A percentile compares a stretch with the other conserved stretches of the same genome.
These are phyloP conservation scores for Odobenus rosmarus DNA, from an alignment of 2,113 vertebrate species.

Conservation along the genomic window DNA sequence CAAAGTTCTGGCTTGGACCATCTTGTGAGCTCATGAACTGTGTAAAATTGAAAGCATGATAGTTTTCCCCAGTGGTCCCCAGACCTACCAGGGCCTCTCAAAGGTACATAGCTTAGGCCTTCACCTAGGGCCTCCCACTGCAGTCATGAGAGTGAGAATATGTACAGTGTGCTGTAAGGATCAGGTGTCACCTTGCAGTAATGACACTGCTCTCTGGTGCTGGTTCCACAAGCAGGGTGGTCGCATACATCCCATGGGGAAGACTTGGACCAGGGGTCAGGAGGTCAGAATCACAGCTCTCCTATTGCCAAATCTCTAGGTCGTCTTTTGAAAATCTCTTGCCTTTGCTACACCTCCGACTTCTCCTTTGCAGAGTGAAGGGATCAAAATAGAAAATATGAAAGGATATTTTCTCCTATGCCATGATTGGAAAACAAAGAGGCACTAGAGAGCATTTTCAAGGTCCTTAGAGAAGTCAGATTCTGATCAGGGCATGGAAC, in stretches of 20 bases:
- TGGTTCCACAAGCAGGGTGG: not conserved
- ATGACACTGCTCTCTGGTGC: not conserved
- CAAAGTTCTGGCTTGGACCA: not conserved
- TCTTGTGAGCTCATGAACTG: not conserved
- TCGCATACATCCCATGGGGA: not conserved
- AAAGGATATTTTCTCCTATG: not conserved
- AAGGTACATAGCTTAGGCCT: not conserved
- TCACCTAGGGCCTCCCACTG: not conserved
- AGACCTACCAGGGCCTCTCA: not conserved
- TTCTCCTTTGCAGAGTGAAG: not conserved
- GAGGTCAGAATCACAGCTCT: not conserved
- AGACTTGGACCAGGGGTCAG: not conserved
- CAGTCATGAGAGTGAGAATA: not conserved
- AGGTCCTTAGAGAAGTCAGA: not conserved
- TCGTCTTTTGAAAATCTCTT: not conserved
- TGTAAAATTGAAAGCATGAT: not conserved
- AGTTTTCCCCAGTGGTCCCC: not conserved
- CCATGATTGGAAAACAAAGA: not conserved
- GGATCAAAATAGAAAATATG: not conserved
- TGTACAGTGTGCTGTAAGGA: not conserved
- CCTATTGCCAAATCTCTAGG: not conserved
- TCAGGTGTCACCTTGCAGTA: not conserved
- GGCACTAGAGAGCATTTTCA: not conserved
- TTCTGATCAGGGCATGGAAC: not conserved
- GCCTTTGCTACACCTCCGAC: not conserved